These are phyloP conservation scores for Aricia agestis DNA, from an alignment of 1,140 invertebrate species.

Conservation along the genomic window DNA sequence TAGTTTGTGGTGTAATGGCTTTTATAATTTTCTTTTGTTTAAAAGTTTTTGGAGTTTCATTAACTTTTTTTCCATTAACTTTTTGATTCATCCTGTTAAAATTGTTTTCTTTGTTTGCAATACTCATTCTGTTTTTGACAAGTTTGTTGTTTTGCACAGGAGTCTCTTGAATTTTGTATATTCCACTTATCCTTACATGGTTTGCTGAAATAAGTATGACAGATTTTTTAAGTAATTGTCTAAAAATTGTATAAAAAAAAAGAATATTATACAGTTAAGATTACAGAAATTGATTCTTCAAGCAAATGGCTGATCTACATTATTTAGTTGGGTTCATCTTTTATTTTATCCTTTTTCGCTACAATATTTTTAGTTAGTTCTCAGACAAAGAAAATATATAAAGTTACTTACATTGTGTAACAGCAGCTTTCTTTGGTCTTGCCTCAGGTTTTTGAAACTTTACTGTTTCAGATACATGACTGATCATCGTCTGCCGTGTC, in stretches of 20 bases:
- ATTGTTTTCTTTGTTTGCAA: constrained; percentile 51
- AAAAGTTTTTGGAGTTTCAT: constrained; percentile 25
- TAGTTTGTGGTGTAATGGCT: constrained; percentile 47
- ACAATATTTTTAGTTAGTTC: not conserved
- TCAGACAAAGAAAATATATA: constrained; percentile 10
- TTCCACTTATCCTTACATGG: constrained; percentile 54
- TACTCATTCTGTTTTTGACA: constrained; percentile 33
- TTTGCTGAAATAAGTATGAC: constrained; percentile 38
- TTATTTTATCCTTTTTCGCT: no score
- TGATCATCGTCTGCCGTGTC: constrained; percentile 30
- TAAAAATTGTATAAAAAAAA: not conserved
- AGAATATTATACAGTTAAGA: no score
- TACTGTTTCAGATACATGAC: constrained; percentile 37
- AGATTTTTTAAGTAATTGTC: not conserved
- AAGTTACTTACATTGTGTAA: constrained; percentile 41
- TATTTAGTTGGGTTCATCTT: no score
- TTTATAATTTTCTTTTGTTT: constrained; percentile 25
- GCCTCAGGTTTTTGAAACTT: constrained; percentile 52
- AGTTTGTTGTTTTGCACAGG: constrained; percentile 37
- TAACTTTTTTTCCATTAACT: constrained; percentile 20
- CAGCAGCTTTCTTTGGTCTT: constrained; percentile 48
- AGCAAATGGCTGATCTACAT: not conserved
- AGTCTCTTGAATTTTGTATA: constrained; percentile 55
- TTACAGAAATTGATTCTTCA: not conserved
- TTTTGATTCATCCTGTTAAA: constrained; percentile 31